Evolutionary conservation across 2,888 invertebrate species (phyloP).

Genomic region (Macrophya alboannulata): DNA sequence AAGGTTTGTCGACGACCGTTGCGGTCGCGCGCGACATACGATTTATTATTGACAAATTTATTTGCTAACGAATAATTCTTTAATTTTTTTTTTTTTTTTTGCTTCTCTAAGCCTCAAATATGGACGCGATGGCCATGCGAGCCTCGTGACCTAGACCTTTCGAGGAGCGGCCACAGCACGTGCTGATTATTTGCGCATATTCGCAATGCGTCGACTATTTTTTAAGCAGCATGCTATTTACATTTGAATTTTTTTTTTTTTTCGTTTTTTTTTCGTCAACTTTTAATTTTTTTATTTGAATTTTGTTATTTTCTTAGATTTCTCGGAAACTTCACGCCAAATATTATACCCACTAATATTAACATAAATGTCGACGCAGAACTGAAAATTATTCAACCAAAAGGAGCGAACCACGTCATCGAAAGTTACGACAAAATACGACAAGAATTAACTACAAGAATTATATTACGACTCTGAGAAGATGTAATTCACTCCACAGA

Average conservation of each 20-base stretch:
- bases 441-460: neutral
- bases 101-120: slow-evolving; percentile 7
- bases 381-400: neutral
- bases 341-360: neutral
- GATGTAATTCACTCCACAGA: too few species aligned
- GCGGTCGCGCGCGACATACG: neutral
- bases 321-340: neutral
- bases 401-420: neutral
- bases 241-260: slow-evolving; percentile 62
- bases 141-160: slow-evolving; percentile 75
- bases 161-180: slow-evolving; percentile 60
- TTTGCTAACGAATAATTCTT: slow-evolving; percentile 13
- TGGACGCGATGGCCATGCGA: slow-evolving; percentile 55
- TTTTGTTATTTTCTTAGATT: neutral
- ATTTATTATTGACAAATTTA: neutral
- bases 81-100: slow-evolving; percentile 8
- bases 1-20: neutral
- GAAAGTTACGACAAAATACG: neutral
- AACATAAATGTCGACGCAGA: neutral
- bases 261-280: slow-evolving; percentile 52
- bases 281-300: slow-evolving; percentile 57
- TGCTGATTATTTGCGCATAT: slow-evolving; percentile 57
- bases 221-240: slow-evolving; percentile 62
- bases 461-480: neutral
- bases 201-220: slow-evolving; percentile 3